These are phyloP conservation scores for Hiodon alosoides DNA, from an alignment of 2,113 vertebrate genomes.

Conservation along the genomic window DNA sequence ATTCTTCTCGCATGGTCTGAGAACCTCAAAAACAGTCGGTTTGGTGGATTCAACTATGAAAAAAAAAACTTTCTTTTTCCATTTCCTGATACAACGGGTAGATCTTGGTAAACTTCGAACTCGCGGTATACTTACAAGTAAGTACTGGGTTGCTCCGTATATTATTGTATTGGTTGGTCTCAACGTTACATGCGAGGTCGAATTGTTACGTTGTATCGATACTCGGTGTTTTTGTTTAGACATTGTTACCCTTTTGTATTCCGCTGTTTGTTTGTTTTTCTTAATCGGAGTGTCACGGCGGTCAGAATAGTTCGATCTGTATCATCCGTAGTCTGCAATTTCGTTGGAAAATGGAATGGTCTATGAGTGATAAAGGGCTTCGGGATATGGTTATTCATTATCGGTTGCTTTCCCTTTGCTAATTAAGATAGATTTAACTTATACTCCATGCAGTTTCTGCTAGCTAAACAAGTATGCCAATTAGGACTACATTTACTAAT, in stretches of 20 bases:
- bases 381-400: background rate
- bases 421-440: background rate
- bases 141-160: background rate
- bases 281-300: background rate
- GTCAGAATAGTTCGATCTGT: background rate
- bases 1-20: background rate
- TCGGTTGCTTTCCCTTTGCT: background rate
- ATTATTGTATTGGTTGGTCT: background rate
- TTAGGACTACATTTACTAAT: no score
- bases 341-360: background rate
- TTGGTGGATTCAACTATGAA: background rate
- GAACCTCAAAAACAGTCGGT: background rate
- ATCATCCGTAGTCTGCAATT: background rate
- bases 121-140: background rate
- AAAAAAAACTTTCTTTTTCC: background rate
- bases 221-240: background rate
- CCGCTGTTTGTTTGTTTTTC: conserved; percentile 4
- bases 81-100: background rate
- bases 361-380: background rate
- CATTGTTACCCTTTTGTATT: conserved; percentile 4
- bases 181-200: background rate
- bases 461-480: no score
- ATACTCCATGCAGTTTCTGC: background rate
- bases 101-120: background rate
- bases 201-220: background rate